phyloP scores from a whole-genome alignment of 1,140 invertebrate genomes.

The Ooceraea biroi region DNA sequence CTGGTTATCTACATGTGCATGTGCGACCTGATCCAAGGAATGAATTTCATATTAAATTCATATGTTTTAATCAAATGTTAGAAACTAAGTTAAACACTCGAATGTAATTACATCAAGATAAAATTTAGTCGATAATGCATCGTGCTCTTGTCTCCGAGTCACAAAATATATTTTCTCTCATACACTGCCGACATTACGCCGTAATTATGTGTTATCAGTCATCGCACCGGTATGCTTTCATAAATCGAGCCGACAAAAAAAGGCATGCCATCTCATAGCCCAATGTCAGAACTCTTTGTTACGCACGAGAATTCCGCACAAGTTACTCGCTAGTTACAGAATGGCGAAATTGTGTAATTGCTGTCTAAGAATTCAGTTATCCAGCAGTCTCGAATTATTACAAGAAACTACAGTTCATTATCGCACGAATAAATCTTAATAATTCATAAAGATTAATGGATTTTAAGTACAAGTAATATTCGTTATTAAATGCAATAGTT shows the following conservation, averaged over 20 bases:
- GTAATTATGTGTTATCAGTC: conserved; percentile 75
- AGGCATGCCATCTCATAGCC: conserved; percentile 33
- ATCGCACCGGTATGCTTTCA: conserved; percentile 67
- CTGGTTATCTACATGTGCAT: too few relatives aligned
- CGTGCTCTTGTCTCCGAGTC: neutral
- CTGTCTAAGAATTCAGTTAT: conserved; percentile 67
- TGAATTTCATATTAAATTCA: neutral
- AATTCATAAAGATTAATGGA: conserved; percentile 9
- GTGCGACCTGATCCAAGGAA: too few relatives aligned
- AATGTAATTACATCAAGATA: conserved; percentile 7
- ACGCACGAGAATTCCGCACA: conserved; percentile 55
- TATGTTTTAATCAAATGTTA: neutral
- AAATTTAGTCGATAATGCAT: conserved; percentile 8
- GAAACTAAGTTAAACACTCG: neutral
- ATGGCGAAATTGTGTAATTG: conserved; percentile 46
- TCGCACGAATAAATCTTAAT: neutral
- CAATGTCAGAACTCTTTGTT: conserved; percentile 63
- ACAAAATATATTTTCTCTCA: conserved; percentile 47
- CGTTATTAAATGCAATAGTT: neutral
- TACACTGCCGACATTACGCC: conserved; percentile 23
- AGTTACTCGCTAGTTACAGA: conserved; percentile 52
- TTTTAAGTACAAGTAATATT: neutral
- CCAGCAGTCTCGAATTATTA: conserved; percentile 1
- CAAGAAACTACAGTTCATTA: conserved; percentile 2
- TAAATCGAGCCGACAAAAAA: conserved; percentile 70